A percentile compares a stretch with the other conserved stretches of the same genome.
Conservation (phyloP, 92 coral and sea anemone genomes). For the Zoanthus sociatus region DNA sequence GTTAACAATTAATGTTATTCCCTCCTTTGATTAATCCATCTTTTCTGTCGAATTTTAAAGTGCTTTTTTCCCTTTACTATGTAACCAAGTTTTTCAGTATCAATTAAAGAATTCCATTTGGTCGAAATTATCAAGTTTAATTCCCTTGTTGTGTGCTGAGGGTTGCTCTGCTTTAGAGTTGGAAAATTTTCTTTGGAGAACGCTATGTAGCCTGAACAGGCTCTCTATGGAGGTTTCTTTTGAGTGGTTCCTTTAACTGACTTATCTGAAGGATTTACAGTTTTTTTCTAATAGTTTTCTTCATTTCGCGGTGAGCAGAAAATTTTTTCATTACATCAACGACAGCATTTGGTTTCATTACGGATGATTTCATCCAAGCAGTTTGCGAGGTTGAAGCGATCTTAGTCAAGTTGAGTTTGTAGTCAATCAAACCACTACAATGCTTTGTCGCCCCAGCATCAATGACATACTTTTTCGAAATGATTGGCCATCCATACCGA, state of each 20-base stretch:
- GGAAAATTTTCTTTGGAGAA: conserved; percentile 1
- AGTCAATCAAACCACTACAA: neutral
- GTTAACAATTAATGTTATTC: no score
- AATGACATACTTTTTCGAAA: conserved; percentile 22
- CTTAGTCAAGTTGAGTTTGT: neutral
- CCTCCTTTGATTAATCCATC: no score
- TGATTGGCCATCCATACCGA: conserved; percentile 28
- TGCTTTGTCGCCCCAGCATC: neutral
- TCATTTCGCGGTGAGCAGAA: conserved; percentile 10
- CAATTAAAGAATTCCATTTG: neutral
- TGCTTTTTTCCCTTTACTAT: no score
- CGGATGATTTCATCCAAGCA: neutral
- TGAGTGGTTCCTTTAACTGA: neutral
- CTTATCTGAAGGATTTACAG: neutral
- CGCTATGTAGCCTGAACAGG: neutral
- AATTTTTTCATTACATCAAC: neutral
- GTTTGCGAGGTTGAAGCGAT: neutral
- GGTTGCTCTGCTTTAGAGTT: neutral
- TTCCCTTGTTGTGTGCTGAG: neutral
- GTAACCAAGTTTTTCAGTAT: neutral
- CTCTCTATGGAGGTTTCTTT: neutral
- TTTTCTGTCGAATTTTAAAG: no score
- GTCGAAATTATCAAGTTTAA: neutral
- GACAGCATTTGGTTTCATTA: neutral
- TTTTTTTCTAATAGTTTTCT: neutral